Evolutionary conservation across 2,797 vertebrate genomes (phyloP).

Genomic region (Octomys mimax): DNA sequence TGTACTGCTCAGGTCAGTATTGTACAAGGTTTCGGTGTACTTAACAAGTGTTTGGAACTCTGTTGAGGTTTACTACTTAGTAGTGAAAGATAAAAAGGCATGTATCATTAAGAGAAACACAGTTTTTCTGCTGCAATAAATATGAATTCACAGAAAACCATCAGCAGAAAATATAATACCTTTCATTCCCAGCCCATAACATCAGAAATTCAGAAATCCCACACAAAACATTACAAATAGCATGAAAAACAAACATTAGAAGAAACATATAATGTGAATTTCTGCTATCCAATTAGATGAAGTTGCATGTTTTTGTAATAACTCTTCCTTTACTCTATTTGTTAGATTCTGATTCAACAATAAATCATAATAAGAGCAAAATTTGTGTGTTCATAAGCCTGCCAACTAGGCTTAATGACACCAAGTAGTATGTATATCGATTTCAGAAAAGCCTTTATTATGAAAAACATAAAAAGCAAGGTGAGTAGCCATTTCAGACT

Average conservation of each 20-base stretch:
- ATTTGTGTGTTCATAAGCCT: background rate
- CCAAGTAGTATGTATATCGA: background rate
- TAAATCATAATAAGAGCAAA: background rate
- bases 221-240: background rate
- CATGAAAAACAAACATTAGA: background rate
- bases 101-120: background rate
- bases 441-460: background rate
- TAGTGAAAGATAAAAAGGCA: background rate
- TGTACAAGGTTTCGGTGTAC: background rate
- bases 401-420: background rate
- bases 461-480: background rate
- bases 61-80: background rate
- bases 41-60: background rate
- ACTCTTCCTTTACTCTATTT: background rate
- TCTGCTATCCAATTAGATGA: conserved; percentile 11
- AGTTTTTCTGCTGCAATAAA: background rate
- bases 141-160: background rate
- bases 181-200: background rate
- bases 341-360: background rate
- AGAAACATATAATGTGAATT: background rate
- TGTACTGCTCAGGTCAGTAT: background rate
- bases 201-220: background rate
- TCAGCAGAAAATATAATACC: background rate
- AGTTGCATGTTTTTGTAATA: background rate
- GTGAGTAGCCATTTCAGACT: background rate